Conservation (phyloP, 2,797 vertebrate species). For the Anguilla obscura region DNA sequence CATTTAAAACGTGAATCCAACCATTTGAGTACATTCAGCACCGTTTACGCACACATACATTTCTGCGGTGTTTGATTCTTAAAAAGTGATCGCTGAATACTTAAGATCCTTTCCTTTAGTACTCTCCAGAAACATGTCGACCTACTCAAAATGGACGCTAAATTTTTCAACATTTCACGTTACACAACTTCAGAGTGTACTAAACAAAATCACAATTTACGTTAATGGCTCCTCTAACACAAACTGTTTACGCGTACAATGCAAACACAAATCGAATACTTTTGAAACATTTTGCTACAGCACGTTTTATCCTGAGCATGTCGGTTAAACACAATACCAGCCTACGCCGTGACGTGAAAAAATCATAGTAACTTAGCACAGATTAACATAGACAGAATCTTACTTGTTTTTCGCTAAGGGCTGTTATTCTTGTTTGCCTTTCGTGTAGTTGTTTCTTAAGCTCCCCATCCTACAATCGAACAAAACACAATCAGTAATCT, state of each 20-base stretch:
- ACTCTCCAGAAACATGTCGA: conserved; percentile 88
- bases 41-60: conserved; percentile 10
- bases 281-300: conserved; percentile 29
- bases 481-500: conserved; percentile 53
- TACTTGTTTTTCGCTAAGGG: conserved; percentile 85
- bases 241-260: not conserved
- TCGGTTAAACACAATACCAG: conserved; percentile 24
- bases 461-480: conserved; percentile 79
- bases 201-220: conserved; percentile 31
- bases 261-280: conserved; percentile 31
- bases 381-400: conserved; percentile 49
- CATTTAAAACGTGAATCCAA: conserved; percentile 38
- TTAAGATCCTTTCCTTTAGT: conserved; percentile 56
- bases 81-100: conserved; percentile 46
- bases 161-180: conserved; percentile 66
- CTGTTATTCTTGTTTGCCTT: conserved; percentile 77
- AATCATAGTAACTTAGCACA: conserved; percentile 27
- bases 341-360: conserved; percentile 36
- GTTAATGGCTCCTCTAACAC: not conserved
- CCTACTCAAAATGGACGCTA: conserved; percentile 95
- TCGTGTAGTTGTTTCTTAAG: conserved; percentile 82
- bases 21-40: not conserved
- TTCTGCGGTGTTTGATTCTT: not conserved
- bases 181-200: conserved; percentile 61
- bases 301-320: conserved; percentile 35